Evolutionary conservation across 2,113 vertebrate species (phyloP).

Genomic region (Miniopterus natalensis): DNA sequence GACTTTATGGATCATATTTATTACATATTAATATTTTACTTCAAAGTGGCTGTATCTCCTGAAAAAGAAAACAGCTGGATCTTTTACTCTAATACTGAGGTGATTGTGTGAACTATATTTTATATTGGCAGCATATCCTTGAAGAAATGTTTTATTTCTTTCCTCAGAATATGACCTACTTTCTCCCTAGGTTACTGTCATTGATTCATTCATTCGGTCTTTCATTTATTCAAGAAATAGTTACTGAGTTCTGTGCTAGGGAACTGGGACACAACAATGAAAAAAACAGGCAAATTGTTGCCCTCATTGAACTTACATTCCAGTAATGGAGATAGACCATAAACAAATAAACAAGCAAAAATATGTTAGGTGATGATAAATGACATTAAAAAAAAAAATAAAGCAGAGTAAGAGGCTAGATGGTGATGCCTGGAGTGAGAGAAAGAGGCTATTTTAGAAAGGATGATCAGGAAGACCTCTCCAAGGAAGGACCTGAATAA

Average conservation of each 20-base stretch:
- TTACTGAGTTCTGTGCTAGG: conserved; percentile 10
- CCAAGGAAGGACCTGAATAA: background rate
- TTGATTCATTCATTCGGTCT: conserved; percentile 6
- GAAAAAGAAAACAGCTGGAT: conserved; percentile 1
- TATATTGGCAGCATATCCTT: conserved; percentile 15
- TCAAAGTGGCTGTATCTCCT: background rate
- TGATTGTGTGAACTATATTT: conserved; percentile 28
- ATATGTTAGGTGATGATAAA: background rate
- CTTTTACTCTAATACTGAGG: conserved; percentile 18
- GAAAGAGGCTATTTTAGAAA: conserved; percentile 8
- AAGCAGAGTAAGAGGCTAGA: background rate
- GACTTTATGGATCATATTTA: background rate
- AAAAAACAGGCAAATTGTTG: background rate
- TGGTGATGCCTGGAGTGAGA: background rate
- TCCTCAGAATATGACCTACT: conserved; percentile 43
- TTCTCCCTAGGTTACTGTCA: background rate
- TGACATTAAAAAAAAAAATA: background rate
- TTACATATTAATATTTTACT: conserved; percentile 18
- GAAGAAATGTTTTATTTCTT: conserved; percentile 55
- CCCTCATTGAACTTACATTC: background rate
- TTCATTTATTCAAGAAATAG: conserved; percentile 20
- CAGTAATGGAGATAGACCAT: background rate
- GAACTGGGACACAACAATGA: background rate
- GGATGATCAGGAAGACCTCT: background rate
- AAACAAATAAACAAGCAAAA: conserved; percentile 45